Conservation (phyloP, 2,888 invertebrate species). For the Ditylenchus weischeri region DNA sequence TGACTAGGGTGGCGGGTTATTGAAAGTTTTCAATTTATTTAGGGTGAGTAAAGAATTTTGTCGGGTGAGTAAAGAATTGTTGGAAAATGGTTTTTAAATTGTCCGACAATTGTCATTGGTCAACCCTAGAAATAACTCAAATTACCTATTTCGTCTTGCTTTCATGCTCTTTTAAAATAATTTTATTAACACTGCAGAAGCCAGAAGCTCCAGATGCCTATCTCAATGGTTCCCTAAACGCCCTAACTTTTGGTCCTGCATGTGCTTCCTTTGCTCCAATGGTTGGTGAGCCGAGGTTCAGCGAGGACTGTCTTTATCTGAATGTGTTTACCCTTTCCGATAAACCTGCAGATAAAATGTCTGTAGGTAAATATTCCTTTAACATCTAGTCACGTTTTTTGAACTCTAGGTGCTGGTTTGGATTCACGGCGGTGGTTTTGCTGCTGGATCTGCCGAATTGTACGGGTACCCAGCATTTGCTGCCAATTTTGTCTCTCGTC, state of each 20-base stretch:
- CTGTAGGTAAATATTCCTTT: slow-evolving; percentile 2
- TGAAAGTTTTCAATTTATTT: no score
- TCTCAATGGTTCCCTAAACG: not conserved
- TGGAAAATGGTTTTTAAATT: no score
- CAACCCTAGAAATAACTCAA: no score
- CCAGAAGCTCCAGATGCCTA: not conserved
- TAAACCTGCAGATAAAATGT: not conserved
- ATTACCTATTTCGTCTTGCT: no score
- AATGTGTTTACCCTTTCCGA: slow-evolving; percentile 68
- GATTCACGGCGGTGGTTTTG: slow-evolving; percentile 90
- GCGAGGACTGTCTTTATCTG: slow-evolving; percentile 64
- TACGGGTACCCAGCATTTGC: slow-evolving; percentile 26
- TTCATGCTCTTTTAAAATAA: no score
- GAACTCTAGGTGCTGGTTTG: slow-evolving; percentile 84
- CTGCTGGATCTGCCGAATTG: slow-evolving; percentile 67
- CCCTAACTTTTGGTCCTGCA: not conserved
- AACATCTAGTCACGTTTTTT: slow-evolving; percentile 58
- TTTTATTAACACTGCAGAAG: slow-evolving; percentile 9
- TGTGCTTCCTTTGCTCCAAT: slow-evolving; percentile 15
- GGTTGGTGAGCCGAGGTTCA: slow-evolving; percentile 9
- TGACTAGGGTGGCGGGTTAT: no score
- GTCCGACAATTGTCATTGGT: no score
- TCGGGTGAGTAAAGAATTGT: no score
- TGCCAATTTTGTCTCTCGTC: slow-evolving; percentile 26
- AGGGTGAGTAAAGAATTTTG: no score